These are phyloP conservation scores for Drosophila mayaguana DNA, from an alignment of 2,888 invertebrate species.

Conservation along the genomic window DNA sequence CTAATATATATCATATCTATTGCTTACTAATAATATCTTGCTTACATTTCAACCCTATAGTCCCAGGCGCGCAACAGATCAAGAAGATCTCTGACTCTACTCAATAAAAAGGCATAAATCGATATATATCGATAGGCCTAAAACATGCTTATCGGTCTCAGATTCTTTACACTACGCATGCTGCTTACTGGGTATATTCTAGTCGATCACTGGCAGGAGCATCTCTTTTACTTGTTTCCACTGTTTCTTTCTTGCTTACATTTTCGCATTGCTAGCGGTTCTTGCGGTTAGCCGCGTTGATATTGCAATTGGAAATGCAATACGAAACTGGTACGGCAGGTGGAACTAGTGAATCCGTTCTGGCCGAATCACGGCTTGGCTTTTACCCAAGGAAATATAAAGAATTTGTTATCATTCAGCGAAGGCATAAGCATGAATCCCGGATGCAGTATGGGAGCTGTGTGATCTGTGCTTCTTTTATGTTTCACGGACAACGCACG, in stretches of 20 bases:
- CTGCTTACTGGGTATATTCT: neutral
- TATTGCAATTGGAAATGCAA: constrained; percentile 17
- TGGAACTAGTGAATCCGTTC: constrained; percentile 13
- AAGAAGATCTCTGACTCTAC: too few species aligned
- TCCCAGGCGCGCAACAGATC: too few species aligned
- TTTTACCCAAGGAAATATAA: constrained; percentile 3
- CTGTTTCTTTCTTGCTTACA: constrained; percentile 7
- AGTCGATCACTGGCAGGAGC: neutral
- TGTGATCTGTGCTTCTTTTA: neutral
- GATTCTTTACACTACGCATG: neutral
- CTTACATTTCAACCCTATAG: too few species aligned
- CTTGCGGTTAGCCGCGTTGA: constrained; percentile 18
- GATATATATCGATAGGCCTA: neutral
- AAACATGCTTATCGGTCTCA: neutral
- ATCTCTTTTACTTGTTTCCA: neutral
- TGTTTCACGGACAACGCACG: neutral
- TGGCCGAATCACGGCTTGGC: neutral
- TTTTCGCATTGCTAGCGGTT: constrained; percentile 17
- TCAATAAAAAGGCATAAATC: neutral
- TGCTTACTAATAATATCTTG: too few species aligned
- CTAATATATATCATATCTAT: neutral
- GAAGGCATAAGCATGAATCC: too few species aligned
- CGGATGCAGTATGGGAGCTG: neutral
- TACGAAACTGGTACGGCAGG: constrained; percentile 8
- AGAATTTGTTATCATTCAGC: neutral